Base-by-base conservation (phyloP, 2,888 invertebrate genomes). In the Polyploca ridens region DNA sequence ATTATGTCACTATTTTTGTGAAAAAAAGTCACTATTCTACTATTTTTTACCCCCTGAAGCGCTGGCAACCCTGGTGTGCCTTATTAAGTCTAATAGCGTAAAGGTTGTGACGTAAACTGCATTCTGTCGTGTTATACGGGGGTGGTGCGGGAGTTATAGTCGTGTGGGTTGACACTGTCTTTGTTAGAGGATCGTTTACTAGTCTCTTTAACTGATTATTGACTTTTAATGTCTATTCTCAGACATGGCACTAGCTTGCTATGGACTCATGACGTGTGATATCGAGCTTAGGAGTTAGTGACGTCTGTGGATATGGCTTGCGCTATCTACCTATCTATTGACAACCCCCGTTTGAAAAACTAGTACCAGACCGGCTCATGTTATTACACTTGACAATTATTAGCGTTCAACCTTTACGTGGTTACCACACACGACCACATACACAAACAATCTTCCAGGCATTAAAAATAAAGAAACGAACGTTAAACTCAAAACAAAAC, bases 61-160 rank as follows among this genome's bases (percentile, higher is more conserved):
- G n/a, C n/a, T n/a, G n/a, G n/a, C n/a, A n/a, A n/a, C n/a, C n/a
- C n/a, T n/a, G n/a, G 73, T 69, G 68, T 74, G 69, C 70, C 72
- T 75, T 77, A 80, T 75, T 76, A 78, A 76, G 74, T 76, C 71
- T 73, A 72, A 74, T 66, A 70, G 71, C 73, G 72, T 54, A 16
- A 75, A 76, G 71, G 67, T 64, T 73, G 75, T 75, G 77, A 78
- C 69, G 69, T 79, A 71, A 74, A 73, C 75, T 75, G 74, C 69
- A 66, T 70, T 65, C 64, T 68, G 69, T 69, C 59, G 65, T 76
- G 69, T 64, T 54, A 54, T 68, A 71, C 68, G 73, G 71, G 76
- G 78, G 79, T 74, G 76, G 76, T 63, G 54, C 16, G 54, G 66
- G 68, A 78, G 69, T 74, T 77, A 78, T 78, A 58, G 72, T n/a